Evolutionary conservation across 2,113 vertebrate genomes (phyloP).

Genomic region (Rhineura floridana): DNA sequence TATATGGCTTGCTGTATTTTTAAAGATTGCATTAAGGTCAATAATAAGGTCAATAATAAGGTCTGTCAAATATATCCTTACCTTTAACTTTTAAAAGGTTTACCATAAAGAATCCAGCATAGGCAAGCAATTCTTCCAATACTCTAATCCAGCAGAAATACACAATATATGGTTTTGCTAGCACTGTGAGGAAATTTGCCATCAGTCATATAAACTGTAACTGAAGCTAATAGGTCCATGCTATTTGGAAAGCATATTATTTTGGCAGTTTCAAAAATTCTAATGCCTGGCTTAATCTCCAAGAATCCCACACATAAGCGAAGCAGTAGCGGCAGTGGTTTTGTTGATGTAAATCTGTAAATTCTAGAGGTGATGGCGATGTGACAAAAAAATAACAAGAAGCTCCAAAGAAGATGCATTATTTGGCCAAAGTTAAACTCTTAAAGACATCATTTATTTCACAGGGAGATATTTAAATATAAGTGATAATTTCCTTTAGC

Average conservation of each 20-base stretch:
- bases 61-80: not conserved
- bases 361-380: not conserved
- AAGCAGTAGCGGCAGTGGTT: not conserved
- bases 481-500: no score
- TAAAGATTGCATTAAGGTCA: not conserved
- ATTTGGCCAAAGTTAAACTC: no score
- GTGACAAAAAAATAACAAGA: not conserved
- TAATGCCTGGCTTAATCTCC: not conserved
- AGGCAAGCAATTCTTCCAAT: not conserved
- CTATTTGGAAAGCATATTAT: not conserved
- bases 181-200: not conserved
- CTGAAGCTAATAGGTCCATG: not conserved
- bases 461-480: no score
- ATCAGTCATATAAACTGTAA: not conserved
- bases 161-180: not conserved
- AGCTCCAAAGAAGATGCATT: not conserved
- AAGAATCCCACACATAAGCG: not conserved
- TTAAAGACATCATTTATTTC: no score
- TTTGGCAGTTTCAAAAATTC: not conserved
- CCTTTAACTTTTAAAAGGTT: not conserved
- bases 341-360: not conserved
- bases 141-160: accelerated
- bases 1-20: not conserved
- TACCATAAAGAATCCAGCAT: not conserved
- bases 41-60: no score